Evolutionary conservation across 53 echinoderm and acorn worm species (phyloP), one percentile per base, ranked within the genome.

Genomic region (Crossaster papposus): DNA sequence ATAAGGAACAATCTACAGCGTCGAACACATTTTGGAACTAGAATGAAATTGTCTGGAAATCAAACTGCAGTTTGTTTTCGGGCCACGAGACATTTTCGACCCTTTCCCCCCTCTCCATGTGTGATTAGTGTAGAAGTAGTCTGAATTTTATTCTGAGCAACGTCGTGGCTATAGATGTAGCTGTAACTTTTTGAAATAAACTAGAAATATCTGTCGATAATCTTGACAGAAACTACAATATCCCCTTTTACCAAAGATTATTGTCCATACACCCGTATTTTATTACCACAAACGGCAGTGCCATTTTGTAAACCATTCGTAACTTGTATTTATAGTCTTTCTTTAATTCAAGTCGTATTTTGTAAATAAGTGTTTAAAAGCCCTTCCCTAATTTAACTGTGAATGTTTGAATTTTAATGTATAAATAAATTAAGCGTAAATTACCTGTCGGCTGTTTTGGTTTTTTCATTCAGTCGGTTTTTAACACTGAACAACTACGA

Each of bases 351-450:
- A 51, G 51, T 51, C 3, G 78, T 78, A n/a, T 78, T 24, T 8
- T 22, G 4, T n/a, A 71, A 23, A 81, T 64, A 81, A 83, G 29
- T 65, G 51, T 70, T 32, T 79, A 58, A 81, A 81, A 81, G 34
- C 62, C 58, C 63, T 58, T 54, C 79, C 29, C 18, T 28, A n/a
- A n/a, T 14, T 4, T 79, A 24, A 79, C 12, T 79, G 51, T 51
- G 14, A 29, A n/a, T 51, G 26, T 79, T 79, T 79, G 8, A 6
- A 29, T 17, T 17, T 79, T 79, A 1, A 30, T 52, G 54, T 79
- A 5, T 28, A 79, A 52, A 79, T 52, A 79, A 79, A 79, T 7
- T 54, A 36, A 62, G 7, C 17, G 18, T 62, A 20, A 62, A 20
- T 62, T 62, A 17, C 8, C 23, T 17, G 3, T 3, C 62, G 23